Conservation (phyloP, 2,113 vertebrate genomes). For the Sinocyclocheilus grahami region DNA sequence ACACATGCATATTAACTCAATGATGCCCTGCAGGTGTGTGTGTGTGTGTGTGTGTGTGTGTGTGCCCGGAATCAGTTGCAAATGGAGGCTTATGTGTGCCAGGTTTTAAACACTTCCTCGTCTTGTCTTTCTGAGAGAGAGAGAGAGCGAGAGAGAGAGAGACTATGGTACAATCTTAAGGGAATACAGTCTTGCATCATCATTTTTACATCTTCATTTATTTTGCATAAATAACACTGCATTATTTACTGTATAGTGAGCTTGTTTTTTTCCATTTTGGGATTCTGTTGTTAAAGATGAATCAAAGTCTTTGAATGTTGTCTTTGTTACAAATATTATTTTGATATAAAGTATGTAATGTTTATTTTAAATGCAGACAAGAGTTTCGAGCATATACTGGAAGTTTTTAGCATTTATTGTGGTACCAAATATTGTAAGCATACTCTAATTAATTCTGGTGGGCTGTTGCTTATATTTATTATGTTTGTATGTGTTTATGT, state of each 20-base stretch:
- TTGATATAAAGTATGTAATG: not conserved
- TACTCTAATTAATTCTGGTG: not conserved
- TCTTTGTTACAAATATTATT: not conserved
- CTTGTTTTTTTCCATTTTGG: not conserved
- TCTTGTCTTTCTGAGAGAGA: not conserved
- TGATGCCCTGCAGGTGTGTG: conserved; percentile 29
- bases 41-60: not conserved
- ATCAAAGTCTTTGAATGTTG: not conserved
- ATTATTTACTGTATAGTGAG: not conserved
- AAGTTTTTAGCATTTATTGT: not conserved
- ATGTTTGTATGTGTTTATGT: no score
- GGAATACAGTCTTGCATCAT: not conserved
- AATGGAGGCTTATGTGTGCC: not conserved
- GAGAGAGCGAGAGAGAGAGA: not conserved
- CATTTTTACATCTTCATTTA: conserved; percentile 11
- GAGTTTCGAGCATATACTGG: not conserved
- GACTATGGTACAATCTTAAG: not conserved
- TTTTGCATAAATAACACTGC: conserved; percentile 21
- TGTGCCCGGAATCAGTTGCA: conserved; percentile 24
- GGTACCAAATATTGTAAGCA: not conserved
- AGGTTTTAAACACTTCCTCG: conserved; percentile 22
- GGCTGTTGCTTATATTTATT: no score
- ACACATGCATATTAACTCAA: conserved; percentile 6
- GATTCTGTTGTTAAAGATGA: not conserved
- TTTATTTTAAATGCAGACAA: not conserved